phyloP scores from a whole-genome alignment of 2,797 vertebrate species.

The Galaxias olidus region DNA sequence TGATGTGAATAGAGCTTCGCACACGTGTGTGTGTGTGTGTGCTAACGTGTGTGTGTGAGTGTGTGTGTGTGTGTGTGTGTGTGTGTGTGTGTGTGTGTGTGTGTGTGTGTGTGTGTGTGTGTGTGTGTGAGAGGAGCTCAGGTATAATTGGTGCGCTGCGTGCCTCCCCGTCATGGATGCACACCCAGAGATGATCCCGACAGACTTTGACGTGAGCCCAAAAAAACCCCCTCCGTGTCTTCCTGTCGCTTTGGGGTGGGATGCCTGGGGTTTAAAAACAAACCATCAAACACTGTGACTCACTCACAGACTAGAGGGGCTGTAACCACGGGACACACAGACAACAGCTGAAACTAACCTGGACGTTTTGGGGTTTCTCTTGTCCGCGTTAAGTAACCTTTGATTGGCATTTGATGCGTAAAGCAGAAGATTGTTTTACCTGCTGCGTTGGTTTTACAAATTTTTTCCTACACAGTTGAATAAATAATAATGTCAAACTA shows the following conservation, averaged over 20 bases:
- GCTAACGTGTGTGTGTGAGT: neutral
- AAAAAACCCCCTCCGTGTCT: neutral
- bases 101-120: slow-evolving; percentile 12
- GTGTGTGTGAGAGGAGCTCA: slow-evolving; percentile 25
- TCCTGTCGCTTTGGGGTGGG: neutral
- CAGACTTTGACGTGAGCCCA: neutral
- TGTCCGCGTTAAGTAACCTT: no score
- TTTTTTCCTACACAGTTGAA: no score
- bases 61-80: neutral
- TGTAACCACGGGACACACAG: no score
- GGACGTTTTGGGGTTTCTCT: no score
- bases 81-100: slow-evolving; percentile 1
- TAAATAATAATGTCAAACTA: no score
- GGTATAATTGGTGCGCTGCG: slow-evolving; percentile 1
- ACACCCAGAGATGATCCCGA: slow-evolving; percentile 1
- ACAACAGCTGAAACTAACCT: no score
- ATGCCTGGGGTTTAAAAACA: neutral
- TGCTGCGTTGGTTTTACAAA: no score
- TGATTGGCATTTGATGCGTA: no score
- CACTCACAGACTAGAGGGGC: no score
- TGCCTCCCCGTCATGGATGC: slow-evolving; percentile 7
- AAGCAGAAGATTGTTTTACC: no score
- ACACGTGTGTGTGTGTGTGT: slow-evolving; percentile 10
- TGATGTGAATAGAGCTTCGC: slow-evolving; percentile 35
- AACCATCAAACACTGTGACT: neutral